These are phyloP conservation scores for Andrena cerasifolii DNA, from an alignment of 1,140 invertebrate species.

Conservation along the genomic window DNA sequence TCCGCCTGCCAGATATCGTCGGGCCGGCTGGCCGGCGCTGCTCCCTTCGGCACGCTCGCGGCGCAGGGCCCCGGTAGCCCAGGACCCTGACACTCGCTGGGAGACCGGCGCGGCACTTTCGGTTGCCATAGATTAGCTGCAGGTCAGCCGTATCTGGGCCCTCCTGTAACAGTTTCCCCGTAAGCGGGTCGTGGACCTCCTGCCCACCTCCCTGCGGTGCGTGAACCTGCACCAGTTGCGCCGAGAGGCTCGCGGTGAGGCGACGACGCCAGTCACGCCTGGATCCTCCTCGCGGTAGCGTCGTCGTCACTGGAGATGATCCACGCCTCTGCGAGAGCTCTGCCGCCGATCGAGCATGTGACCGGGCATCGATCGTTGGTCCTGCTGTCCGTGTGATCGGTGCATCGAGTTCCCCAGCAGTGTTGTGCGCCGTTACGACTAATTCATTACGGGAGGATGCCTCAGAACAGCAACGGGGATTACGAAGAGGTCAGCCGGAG, in stretches of 20 bases:
- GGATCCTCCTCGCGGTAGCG: slow-evolving; percentile 46
- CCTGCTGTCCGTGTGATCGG: too few relatives aligned
- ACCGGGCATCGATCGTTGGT: neutral
- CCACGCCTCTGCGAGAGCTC: neutral
- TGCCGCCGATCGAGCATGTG: neutral
- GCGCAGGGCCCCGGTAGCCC: too few relatives aligned
- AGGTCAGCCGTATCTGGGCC: slow-evolving; percentile 38
- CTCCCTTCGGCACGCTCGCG: too few relatives aligned
- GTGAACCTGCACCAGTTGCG: slow-evolving; percentile 57
- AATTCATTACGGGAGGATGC: slow-evolving; percentile 41
- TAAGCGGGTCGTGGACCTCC: slow-evolving; percentile 47
- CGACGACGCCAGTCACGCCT: slow-evolving; percentile 36
- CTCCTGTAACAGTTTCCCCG: slow-evolving; percentile 43
- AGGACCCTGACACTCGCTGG: too few relatives aligned
- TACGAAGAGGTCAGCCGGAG: slow-evolving; percentile 46
- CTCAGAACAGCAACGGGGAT: slow-evolving; percentile 32
- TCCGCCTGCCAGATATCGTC: neutral
- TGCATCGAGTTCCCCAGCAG: neutral
- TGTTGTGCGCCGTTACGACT: too few relatives aligned
- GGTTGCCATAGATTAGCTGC: slow-evolving; percentile 23
- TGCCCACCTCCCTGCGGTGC: slow-evolving; percentile 39
- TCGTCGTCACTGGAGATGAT: neutral
- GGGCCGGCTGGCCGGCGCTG: too few relatives aligned
- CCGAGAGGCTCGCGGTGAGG: slow-evolving; percentile 6
- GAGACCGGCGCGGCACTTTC: too few relatives aligned